Conservation (phyloP, 2,113 vertebrate species). For the Strigops habroptila region DNA sequence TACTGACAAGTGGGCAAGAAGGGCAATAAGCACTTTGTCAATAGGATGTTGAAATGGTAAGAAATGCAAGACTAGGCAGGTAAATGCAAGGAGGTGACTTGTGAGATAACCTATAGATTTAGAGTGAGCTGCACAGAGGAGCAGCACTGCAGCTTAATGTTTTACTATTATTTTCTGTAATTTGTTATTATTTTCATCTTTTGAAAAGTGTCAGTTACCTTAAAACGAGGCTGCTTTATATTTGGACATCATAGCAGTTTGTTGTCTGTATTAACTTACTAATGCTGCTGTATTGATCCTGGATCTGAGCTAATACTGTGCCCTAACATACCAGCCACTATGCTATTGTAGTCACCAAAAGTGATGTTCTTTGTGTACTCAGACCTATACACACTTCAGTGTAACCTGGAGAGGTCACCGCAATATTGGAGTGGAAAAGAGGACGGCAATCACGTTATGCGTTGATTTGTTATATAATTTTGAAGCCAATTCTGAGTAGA, state of each 20-base stretch:
- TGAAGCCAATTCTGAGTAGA: not conserved
- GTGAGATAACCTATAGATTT: not conserved
- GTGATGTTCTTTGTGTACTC: not conserved
- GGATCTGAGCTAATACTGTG: not conserved
- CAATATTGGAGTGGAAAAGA: not conserved
- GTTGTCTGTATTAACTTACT: not conserved
- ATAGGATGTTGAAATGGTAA: not conserved
- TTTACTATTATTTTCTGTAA: not conserved
- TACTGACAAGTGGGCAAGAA: not conserved
- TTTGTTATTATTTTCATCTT: not conserved
- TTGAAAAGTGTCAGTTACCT: not conserved
- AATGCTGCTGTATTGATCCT: not conserved
- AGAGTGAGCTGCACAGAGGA: not conserved
- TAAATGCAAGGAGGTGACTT: not conserved
- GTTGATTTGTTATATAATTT: not conserved
- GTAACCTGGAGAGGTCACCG: not conserved
- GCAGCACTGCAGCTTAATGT: not conserved
- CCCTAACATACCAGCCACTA: not conserved
- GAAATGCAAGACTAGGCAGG: not conserved
- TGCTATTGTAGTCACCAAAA: not conserved
- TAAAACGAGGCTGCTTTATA: not conserved
- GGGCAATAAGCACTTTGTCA: rapidly evolving
- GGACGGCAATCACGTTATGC: not conserved
- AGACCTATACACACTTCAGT: not conserved
- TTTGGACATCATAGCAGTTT: not conserved